A percentile compares a stretch with the other conserved stretches of the same genome.
phyloP scores from a whole-genome alignment of 2,113 vertebrate genomes.

The Microcebus lehilahytsara region DNA sequence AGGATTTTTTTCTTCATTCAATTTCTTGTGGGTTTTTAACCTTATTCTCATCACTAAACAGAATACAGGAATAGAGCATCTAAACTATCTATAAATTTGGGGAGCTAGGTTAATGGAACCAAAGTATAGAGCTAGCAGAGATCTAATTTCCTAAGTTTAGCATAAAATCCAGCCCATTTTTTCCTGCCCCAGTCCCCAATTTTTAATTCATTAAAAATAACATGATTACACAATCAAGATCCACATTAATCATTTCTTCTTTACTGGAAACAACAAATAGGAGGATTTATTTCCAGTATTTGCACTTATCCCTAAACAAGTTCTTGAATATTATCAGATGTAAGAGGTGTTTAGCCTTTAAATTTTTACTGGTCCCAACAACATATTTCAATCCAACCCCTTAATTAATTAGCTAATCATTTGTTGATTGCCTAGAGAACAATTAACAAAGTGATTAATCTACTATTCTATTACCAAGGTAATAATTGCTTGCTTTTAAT shows the following conservation, averaged over 20 bases:
- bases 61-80: not conserved
- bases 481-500: constrained; percentile 49
- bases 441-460: constrained; percentile 16
- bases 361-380: not conserved
- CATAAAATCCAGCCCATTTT: not conserved
- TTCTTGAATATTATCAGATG: not conserved
- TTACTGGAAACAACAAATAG: not conserved
- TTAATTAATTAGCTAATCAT: constrained; percentile 52
- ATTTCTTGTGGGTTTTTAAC: constrained; percentile 45
- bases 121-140: not conserved
- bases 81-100: constrained; percentile 27
- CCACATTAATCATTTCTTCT: constrained; percentile 28
- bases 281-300: constrained; percentile 3
- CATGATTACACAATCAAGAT: not conserved
- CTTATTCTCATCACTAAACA: constrained; percentile 1
- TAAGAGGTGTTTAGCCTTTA: not conserved
- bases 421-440: constrained; percentile 1
- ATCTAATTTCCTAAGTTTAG: not conserved
- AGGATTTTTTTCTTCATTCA: constrained; percentile 41
- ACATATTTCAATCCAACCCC: not conserved
- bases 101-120: not conserved
- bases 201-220: constrained; percentile 35
- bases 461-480: constrained; percentile 7
- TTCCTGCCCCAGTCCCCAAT: not conserved
- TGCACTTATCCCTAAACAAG: not conserved